Evolutionary conservation across 1,140 invertebrate species (phyloP), one percentile per base, ranked within the genome.

Genomic region (Marisa cornuarietis): DNA sequence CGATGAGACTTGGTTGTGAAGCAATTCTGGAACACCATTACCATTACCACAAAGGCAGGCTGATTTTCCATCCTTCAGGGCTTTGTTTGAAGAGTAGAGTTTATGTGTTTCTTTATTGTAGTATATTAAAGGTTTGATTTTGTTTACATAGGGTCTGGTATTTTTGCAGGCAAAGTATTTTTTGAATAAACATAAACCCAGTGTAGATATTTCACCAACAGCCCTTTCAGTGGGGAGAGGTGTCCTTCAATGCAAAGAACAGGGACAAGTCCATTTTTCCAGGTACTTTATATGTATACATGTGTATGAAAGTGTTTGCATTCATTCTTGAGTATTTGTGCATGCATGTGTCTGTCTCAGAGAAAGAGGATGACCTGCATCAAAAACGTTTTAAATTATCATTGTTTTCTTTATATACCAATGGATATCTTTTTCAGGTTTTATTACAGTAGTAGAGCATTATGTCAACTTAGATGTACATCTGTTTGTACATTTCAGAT

Each of bases 121-220:
- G n/a, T 11, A 11, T 79, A 73, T 51, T 10, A 73, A 71, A 58
- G 73, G 7, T 72, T 42, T 61, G 54, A n/a, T n/a, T 42, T 42
- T 62, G 42, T 62, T 13, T 72, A 24, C 24, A 22, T 78, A n/a
- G 51, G 54, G 66, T 79, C 18, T 52, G 20, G 24, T 76, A 18
- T 14, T 51, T 72, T 84, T 85, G 51, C 81, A 91, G 90, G 95
- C 95, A 0, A 95, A 97, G 83, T 95, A 95, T 90, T 97, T 95
- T 88, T 94, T 93, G 72, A 93, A 93, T 75, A 93, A 93, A 71
- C 94, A 97, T 83, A 97, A 97, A 91, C 96, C 97, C 3, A 92
- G 92, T 63, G 91, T 98, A 10, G 91, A 91, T 54, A 86, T 94
- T 2, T 88, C 91, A 42, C 78, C 90, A 0, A 90, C 92, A 22